Evolutionary conservation across 2,797 vertebrate genomes (phyloP).

Genomic region (Distichodus sexfasciatus): DNA sequence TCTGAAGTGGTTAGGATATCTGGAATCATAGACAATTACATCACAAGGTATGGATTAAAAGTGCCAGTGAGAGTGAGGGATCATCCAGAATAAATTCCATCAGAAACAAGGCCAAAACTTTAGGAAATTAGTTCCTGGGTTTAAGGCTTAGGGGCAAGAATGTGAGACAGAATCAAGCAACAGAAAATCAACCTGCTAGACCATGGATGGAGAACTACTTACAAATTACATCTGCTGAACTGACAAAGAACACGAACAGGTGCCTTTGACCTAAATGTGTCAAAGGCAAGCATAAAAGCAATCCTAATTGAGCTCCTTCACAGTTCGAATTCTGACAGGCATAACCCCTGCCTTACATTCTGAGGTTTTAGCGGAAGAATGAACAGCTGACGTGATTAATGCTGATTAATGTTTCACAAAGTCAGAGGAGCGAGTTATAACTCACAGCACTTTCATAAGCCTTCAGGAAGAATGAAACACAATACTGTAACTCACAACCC

Average conservation of each 20-base stretch:
- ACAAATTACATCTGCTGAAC: no score
- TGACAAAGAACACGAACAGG: neutral
- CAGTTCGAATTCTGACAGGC: neutral
- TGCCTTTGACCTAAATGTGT: neutral
- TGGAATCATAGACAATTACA: no score
- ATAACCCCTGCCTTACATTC: neutral
- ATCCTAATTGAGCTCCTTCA: neutral
- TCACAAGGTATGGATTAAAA: no score
- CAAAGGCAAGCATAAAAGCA: neutral
- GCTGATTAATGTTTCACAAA: neutral
- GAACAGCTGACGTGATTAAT: neutral
- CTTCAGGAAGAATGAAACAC: neutral
- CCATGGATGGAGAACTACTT: no score
- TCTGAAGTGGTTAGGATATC: no score
- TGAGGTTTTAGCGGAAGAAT: neutral
- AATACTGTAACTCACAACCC: neutral
- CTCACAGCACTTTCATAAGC: neutral
- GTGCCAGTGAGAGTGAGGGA: no score
- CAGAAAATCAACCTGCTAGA: no score
- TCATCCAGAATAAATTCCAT: no score
- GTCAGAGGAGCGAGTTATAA: neutral
- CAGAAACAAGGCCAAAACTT: no score
- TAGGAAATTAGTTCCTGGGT: no score
- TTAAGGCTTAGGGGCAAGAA: no score
- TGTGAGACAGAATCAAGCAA: no score